These are phyloP conservation scores for Neogobius melanostomus DNA, from an alignment of 2,113 vertebrate genomes.

Conservation along the genomic window DNA sequence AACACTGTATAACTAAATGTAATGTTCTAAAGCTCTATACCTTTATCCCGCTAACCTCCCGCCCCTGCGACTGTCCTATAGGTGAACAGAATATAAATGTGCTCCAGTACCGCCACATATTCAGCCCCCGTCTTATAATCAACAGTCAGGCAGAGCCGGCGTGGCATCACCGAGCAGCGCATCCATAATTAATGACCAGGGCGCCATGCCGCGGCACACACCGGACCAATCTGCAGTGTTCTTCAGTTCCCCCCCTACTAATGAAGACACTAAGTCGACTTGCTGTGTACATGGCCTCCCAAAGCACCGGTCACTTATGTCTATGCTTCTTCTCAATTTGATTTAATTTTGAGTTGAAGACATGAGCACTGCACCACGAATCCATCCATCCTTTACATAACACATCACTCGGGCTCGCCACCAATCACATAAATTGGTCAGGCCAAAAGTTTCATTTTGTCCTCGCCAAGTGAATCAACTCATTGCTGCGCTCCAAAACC, in stretches of 20 bases:
- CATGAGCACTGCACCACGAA: constrained; percentile 50
- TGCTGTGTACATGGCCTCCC: constrained; percentile 49
- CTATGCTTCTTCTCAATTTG: constrained; percentile 63
- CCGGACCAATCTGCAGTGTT: constrained; percentile 57
- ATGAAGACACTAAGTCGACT: constrained; percentile 58
- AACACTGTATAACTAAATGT: constrained; percentile 28
- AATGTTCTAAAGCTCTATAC: constrained; percentile 11
- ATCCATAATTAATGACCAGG: constrained; percentile 63
- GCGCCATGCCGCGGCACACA: constrained; percentile 58
- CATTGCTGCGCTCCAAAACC: constrained; percentile 51
- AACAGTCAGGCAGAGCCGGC: constrained; percentile 41
- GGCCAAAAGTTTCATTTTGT: constrained; percentile 65
- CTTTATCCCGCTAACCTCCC: constrained; percentile 44
- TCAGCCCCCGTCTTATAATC: constrained; percentile 66
- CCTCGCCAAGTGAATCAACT: constrained; percentile 67
- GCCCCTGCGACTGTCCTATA: constrained; percentile 21
- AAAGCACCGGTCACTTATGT: constrained; percentile 65
- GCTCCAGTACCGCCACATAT: constrained; percentile 40
- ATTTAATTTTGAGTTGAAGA: constrained; percentile 55
- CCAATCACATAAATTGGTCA: constrained; percentile 59
- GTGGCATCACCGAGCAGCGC: constrained; percentile 40
- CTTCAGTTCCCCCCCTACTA: constrained; percentile 43
- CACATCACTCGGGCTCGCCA: constrained; percentile 38
- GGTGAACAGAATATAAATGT: constrained; percentile 66
- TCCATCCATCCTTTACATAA: constrained; percentile 30